These are phyloP conservation scores for Tribolium castaneum DNA, from an alignment of 1,140 invertebrate genomes.

Conservation along the genomic window DNA sequence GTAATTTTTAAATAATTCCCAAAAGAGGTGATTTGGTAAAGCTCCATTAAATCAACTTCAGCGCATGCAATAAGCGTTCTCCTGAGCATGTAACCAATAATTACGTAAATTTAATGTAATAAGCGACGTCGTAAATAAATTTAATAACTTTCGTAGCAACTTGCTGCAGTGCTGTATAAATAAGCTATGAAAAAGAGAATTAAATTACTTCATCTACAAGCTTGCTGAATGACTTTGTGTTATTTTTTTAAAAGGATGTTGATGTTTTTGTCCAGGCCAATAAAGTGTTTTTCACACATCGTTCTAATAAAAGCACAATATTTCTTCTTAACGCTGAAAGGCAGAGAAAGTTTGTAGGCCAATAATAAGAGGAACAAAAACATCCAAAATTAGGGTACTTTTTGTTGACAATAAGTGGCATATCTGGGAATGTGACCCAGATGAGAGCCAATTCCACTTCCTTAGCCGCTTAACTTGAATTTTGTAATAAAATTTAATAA, in stretches of 20 bases:
- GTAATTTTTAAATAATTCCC: background rate
- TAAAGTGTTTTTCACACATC: background rate
- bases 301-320: background rate
- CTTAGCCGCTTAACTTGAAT: background rate
- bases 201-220: too few relatives aligned
- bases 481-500: background rate
- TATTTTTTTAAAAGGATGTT: too few relatives aligned
- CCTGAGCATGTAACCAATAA: background rate
- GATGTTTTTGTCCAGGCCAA: background rate
- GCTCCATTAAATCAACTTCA: background rate
- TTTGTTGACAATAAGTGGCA: background rate
- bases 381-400: background rate
- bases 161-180: background rate
- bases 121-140: background rate
- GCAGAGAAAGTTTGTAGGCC: background rate
- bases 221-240: too few relatives aligned
- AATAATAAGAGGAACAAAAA: background rate
- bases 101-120: background rate
- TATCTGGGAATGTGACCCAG: background rate
- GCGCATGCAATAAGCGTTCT: background rate
- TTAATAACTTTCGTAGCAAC: background rate
- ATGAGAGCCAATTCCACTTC: background rate
- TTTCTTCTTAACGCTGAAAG: background rate
- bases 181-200: background rate
- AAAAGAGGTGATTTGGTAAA: background rate